These are phyloP conservation scores for Epicauta chinensis DNA, from an alignment of 1,140 invertebrate species.

Conservation along the genomic window DNA sequence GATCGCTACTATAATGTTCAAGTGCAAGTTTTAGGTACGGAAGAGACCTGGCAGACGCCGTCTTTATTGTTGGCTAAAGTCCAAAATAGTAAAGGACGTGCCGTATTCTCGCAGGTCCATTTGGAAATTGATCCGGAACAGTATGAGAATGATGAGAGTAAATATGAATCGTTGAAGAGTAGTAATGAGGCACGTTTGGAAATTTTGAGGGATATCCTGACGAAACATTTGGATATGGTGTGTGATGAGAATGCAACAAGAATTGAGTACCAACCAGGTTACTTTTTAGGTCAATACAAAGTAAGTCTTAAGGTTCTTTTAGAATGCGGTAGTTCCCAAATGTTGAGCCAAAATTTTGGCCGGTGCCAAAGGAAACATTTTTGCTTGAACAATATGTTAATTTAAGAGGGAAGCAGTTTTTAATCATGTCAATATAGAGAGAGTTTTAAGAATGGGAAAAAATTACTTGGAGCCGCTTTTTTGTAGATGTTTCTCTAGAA, in stretches of 20 bases:
- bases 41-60: conserved; percentile 80
- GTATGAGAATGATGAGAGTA: conserved; percentile 58
- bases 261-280: conserved; percentile 56
- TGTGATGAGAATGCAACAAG: conserved; percentile 44
- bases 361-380: too few species aligned
- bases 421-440: too few species aligned
- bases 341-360: too few species aligned
- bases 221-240: conserved; percentile 61
- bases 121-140: conserved; percentile 57
- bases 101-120: conserved; percentile 72
- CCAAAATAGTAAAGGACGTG: conserved; percentile 55
- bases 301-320: conserved; percentile 43
- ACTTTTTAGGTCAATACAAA: conserved; percentile 72
- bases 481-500: too few species aligned
- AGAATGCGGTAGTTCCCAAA: not conserved
- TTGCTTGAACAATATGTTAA: too few species aligned
- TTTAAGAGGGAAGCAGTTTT: too few species aligned
- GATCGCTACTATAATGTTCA: conserved; percentile 62
- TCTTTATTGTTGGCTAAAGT: conserved; percentile 67
- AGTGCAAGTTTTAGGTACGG: conserved; percentile 69
- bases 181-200: conserved; percentile 63
- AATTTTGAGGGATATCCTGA: conserved; percentile 70
- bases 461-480: too few species aligned
- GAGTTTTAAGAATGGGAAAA: too few species aligned
- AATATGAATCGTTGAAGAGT: conserved; percentile 53